phyloP scores from a whole-genome alignment of 2,113 vertebrate species.

The Nematolebias whitei region DNA sequence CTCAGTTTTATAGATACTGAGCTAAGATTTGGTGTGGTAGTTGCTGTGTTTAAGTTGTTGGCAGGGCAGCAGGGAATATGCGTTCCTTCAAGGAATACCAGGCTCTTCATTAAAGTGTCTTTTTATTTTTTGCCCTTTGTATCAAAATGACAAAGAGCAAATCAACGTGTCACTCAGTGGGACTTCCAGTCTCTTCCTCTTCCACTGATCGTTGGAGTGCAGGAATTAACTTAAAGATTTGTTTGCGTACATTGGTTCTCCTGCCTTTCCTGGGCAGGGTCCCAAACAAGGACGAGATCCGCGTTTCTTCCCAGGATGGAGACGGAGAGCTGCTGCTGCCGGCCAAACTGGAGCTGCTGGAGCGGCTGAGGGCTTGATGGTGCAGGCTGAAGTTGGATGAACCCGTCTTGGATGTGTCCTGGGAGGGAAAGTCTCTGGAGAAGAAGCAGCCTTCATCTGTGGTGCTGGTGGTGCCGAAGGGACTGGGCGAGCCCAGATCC shows the following conservation, averaged over 20 bases:
- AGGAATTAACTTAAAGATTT: conserved; percentile 89
- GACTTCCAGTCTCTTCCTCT: conserved; percentile 82
- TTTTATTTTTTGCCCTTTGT: conserved; percentile 1
- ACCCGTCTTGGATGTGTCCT: conserved; percentile 8
- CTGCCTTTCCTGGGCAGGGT: conserved; percentile 88
- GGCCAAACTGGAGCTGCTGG: conserved; percentile 85
- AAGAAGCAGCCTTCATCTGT: conserved; percentile 82
- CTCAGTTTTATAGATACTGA: too few species aligned
- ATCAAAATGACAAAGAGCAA: background rate
- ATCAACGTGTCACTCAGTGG: conserved; percentile 27
- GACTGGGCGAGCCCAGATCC: conserved; percentile 74
- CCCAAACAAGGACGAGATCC: conserved; percentile 81
- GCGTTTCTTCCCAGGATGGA: conserved; percentile 81
- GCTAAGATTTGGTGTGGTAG: too few species aligned
- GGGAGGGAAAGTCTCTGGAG: conserved; percentile 50
- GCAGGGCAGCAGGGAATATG: too few species aligned
- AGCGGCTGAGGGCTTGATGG: conserved; percentile 55
- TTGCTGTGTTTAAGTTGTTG: too few species aligned
- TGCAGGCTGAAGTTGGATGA: conserved; percentile 76
- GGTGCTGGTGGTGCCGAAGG: conserved; percentile 80
- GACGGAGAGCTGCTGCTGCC: conserved; percentile 84
- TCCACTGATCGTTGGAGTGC: conserved; percentile 89
- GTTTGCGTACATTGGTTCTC: conserved; percentile 84
- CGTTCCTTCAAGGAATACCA: too few species aligned
- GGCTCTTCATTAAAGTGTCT: conserved; percentile 3